phyloP scores from a whole-genome alignment of 2,113 vertebrate species.

The Pygoscelis adeliae region DNA sequence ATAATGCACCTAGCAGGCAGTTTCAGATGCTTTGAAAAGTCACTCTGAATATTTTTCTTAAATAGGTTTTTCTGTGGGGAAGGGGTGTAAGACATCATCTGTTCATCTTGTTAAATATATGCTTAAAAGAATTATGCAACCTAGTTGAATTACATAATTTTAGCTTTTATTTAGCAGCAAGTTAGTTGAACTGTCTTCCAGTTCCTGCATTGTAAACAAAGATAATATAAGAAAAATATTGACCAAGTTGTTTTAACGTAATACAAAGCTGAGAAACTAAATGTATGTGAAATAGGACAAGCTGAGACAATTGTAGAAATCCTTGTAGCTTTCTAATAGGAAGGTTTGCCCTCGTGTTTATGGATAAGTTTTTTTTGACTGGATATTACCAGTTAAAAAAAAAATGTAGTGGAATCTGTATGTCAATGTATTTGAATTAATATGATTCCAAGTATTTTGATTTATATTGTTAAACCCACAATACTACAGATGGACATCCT shows the following conservation, averaged over 20 bases:
- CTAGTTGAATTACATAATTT: neutral
- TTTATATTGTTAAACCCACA: neutral
- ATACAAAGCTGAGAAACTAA: neutral
- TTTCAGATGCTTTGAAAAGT: neutral
- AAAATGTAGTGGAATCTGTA: neutral
- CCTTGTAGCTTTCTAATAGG: neutral
- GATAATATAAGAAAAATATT: neutral
- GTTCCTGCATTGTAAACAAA: neutral
- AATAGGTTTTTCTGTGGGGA: neutral
- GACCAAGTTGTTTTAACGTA: neutral
- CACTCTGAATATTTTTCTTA: neutral
- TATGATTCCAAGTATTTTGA: neutral
- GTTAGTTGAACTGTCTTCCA: neutral
- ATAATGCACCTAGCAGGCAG: neutral
- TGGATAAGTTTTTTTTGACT: neutral
- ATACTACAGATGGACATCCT: neutral
- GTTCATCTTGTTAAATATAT: neutral
- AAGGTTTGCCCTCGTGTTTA: neutral
- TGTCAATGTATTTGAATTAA: neutral
- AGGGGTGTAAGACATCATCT: neutral
- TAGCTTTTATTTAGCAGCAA: neutral
- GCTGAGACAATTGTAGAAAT: neutral
- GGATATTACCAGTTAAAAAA: neutral
- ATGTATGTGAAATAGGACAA: neutral
- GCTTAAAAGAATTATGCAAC: neutral